phyloP scores from a whole-genome alignment of 1,140 invertebrate genomes.

The Heliothis subflexa region DNA sequence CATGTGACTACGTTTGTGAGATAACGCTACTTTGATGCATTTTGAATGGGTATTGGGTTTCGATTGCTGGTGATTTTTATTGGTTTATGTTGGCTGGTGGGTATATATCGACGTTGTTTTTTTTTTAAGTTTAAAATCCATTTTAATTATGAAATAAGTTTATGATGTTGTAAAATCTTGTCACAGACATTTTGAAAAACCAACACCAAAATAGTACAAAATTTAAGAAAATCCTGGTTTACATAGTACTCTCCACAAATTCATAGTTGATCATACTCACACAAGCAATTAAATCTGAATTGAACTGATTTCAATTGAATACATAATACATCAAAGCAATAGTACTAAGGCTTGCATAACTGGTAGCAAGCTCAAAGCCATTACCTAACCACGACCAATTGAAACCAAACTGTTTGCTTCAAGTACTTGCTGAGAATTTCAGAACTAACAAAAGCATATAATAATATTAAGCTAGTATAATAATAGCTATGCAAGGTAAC shows the following conservation, averaged over 20 bases:
- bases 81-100: too few species aligned
- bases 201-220: too few species aligned
- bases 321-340: background rate
- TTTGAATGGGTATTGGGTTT: background rate
- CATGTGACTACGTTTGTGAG: background rate
- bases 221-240: too few species aligned
- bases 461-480: too few species aligned
- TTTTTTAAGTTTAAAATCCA: too few species aligned
- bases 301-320: background rate
- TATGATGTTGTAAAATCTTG: too few species aligned
- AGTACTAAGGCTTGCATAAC: background rate
- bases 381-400: background rate
- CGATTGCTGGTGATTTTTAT: too few species aligned
- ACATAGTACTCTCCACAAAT: too few species aligned
- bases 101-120: background rate
- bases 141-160: too few species aligned
- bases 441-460: background rate
- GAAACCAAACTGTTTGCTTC: constrained; percentile 4
- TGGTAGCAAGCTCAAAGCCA: background rate
- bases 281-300: background rate
- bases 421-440: too few species aligned
- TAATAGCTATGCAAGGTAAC: background rate
- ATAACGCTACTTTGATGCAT: background rate
- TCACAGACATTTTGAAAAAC: too few species aligned
- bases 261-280: too few species aligned